Evolutionary conservation across 2,797 vertebrate genomes (phyloP), one percentile per base, ranked within the genome.

Genomic region (Coracias cyanogaster): DNA sequence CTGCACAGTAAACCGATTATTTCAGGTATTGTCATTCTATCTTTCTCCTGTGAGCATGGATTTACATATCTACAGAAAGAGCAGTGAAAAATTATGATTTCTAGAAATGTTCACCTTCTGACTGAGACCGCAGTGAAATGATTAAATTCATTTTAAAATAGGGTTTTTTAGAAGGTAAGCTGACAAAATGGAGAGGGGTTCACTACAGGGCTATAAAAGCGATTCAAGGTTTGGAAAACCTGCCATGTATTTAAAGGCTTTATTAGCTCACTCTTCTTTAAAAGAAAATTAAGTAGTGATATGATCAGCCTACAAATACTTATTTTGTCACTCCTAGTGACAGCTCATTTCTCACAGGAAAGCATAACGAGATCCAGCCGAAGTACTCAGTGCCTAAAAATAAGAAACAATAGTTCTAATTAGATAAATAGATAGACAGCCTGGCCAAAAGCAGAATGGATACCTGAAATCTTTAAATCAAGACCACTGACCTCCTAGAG

Each of bases 1-100:
- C 82, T 88, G 58, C 62, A 49, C 2, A 1, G 89, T 58, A 93
- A 83, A 74, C 62, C 65, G 18, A 83, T 95, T 93, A 86, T 90
- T 94, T 76, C 61, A 69, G 69, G 77, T 91, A 74, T 78, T 93
- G 91, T 83, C 57, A 78, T 67, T 82, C 92, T 89, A 84, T 82
- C 89, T 86, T 86, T 78, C 70, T 89, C 46, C 43, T 66, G 14
- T 82, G 79, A 93, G 85, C 28, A 41, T 1, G 46, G 73, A 93
- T 96, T 97, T 94, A 73, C 54, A 60, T 69, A 88, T 45, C 51
- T 69, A 72, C 82, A 90, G 89, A 74, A 80, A 65, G 39, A 76
- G 77, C 65, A 79, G 35, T 8, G 55, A 86, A 86, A 70, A 90
- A 88, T 83, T 84, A 79, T 3, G 10, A 52, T 94, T 94, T 86